A percentile compares a stretch with the other conserved stretches of the same genome.
Conservation (phyloP, 2,113 vertebrate species). For the Paedocypris sp. region DNA sequence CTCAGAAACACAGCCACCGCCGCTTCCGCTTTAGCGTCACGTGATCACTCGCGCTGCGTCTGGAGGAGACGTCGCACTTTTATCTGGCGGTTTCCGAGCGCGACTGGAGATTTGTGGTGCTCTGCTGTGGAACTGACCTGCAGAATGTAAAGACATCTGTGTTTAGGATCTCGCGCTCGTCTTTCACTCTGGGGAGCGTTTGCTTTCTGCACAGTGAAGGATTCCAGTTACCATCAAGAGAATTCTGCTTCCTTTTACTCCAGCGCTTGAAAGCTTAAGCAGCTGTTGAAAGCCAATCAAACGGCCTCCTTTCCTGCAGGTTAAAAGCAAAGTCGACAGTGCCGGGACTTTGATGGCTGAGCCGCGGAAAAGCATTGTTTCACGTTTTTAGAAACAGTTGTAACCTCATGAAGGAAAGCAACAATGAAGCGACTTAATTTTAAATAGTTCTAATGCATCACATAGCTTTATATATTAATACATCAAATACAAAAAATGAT, state of each 20-base stretch:
- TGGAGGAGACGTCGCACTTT: too few species aligned
- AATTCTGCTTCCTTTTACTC: conserved; percentile 10
- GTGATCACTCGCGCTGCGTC: too few species aligned
- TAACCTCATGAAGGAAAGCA: too few species aligned
- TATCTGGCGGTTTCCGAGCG: not conserved
- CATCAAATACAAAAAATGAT: too few species aligned
- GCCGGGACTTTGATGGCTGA: not conserved
- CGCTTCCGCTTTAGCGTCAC: not conserved
- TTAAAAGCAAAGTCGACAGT: conserved; percentile 8
- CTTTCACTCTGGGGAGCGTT: conserved; percentile 15
- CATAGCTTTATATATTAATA: too few species aligned
- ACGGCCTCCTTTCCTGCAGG: conserved; percentile 4
- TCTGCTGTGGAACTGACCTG: conserved; percentile 10
- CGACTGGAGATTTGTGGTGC: conserved; percentile 4
- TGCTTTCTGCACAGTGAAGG: not conserved
- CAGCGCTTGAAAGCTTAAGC: conserved; percentile 2
- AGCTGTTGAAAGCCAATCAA: not conserved
- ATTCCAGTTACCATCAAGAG: not conserved
- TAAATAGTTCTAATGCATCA: too few species aligned
- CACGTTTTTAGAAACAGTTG: not conserved
- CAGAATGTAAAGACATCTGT: conserved; percentile 12
- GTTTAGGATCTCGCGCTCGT: conserved; percentile 7
- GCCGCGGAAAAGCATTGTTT: not conserved
- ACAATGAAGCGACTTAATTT: too few species aligned
- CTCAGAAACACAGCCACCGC: too few species aligned